Evolutionary conservation across 1,140 invertebrate species (phyloP).

Genomic region (Diachasma alloeum): DNA sequence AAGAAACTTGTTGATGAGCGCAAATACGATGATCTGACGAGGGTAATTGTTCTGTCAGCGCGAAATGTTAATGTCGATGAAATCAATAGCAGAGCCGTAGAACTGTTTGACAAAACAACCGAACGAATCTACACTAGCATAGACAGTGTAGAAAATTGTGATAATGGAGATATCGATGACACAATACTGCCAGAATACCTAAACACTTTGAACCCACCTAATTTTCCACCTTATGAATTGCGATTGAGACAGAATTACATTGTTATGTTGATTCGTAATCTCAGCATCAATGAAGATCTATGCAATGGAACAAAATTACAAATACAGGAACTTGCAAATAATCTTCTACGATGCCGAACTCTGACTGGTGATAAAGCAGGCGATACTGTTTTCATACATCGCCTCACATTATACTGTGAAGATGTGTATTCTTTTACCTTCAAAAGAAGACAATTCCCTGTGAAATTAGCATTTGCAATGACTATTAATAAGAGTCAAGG

Average conservation of each 20-base stretch:
- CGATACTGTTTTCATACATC: conserved; percentile 21
- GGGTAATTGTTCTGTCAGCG: conserved; percentile 21
- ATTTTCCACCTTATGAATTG: conserved; percentile 18
- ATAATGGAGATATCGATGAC: neutral
- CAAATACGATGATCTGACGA: conserved; percentile 6
- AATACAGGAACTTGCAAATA: conserved; percentile 27
- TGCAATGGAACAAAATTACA: conserved; percentile 32
- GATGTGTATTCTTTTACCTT: neutral
- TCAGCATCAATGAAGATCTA: conserved; percentile 5
- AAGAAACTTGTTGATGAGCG: neutral
- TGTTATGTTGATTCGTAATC: conserved; percentile 10
- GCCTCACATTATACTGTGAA: conserved; percentile 19
- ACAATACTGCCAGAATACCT: conserved; percentile 22
- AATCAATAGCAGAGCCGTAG: conserved; percentile 27
- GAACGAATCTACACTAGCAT: conserved; percentile 6
- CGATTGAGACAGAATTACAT: conserved; percentile 5
- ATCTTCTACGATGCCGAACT: conserved; percentile 36
- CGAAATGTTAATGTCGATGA: conserved; percentile 27
- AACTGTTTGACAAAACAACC: conserved; percentile 5
- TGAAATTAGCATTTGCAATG: neutral
- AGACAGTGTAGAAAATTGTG: neutral
- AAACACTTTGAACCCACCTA: conserved; percentile 12
- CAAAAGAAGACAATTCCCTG: conserved; percentile 2
- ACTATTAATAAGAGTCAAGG: conserved; percentile 30
- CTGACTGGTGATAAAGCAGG: conserved; percentile 32